Conservation (phyloP, 1,140 invertebrate genomes). For the Meloidogyne hapla region DNA sequence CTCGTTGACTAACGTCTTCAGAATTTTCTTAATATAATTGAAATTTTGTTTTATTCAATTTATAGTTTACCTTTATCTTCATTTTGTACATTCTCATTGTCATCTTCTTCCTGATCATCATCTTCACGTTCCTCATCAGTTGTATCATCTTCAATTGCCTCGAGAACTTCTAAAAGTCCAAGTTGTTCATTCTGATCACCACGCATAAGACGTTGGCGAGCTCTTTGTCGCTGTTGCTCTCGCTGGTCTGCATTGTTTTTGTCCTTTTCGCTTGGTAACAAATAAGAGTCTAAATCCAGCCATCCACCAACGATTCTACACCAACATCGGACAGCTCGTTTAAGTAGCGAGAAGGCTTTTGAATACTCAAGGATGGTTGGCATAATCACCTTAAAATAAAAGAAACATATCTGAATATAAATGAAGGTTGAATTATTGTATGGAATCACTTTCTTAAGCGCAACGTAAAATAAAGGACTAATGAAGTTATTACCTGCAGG, state of each 20-base stretch:
- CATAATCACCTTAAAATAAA: slow-evolving; percentile 78
- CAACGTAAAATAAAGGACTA: too few species aligned
- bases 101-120: background rate
- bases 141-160: slow-evolving; percentile 25
- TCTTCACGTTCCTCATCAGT: slow-evolving; percentile 21
- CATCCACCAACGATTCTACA: slow-evolving; percentile 73
- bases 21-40: background rate
- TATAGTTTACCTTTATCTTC: background rate
- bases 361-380: slow-evolving; percentile 92
- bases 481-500: slow-evolving; percentile 74
- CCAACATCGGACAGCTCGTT: slow-evolving; percentile 82
- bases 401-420: too few species aligned
- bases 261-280: slow-evolving; percentile 29
- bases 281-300: slow-evolving; percentile 41
- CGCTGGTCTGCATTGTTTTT: slow-evolving; percentile 11
- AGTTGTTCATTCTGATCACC: slow-evolving; percentile 30
- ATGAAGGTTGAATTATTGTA: too few species aligned
- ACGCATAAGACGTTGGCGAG: slow-evolving; percentile 21
- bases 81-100: background rate
- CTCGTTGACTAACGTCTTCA: slow-evolving; percentile 30
- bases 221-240: slow-evolving; percentile 13
- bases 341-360: slow-evolving; percentile 87
- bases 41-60: too few species aligned
- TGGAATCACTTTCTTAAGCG: too few species aligned
- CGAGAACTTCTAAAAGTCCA: slow-evolving; percentile 21